These are phyloP conservation scores for Tachypleus tridentatus DNA, from an alignment of 1,140 invertebrate genomes.

Conservation along the genomic window DNA sequence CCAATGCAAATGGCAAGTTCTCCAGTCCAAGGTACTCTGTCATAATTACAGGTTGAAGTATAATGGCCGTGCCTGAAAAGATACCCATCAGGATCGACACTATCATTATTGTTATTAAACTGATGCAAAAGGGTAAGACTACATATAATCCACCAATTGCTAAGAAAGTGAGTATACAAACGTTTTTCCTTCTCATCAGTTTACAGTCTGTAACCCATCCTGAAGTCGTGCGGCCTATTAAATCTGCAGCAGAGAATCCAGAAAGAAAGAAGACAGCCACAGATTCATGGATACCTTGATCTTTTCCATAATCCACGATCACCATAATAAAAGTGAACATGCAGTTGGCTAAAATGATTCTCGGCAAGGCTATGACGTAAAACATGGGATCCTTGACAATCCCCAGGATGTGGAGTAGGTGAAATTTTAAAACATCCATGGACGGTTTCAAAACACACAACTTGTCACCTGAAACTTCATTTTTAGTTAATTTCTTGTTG, in stretches of 20 bases:
- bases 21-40: conserved; percentile 22
- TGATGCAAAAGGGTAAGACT: conserved; percentile 12
- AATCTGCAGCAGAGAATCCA: conserved; percentile 18
- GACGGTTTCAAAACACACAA: too few relatives aligned
- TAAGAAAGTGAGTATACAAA: conserved; percentile 17
- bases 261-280: conserved; percentile 19
- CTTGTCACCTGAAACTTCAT: too few relatives aligned
- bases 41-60: conserved; percentile 21
- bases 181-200: conserved; percentile 15
- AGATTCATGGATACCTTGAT: conserved; percentile 13
- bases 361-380: conserved; percentile 14
- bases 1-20: conserved; percentile 19
- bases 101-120: conserved; percentile 14
- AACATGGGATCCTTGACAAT: conserved; percentile 18
- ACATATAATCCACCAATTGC: conserved; percentile 12
- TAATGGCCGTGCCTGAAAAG: conserved; percentile 15
- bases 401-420: neutral
- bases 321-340: conserved; percentile 22
- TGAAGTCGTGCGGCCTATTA: conserved; percentile 19
- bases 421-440: too few relatives aligned
- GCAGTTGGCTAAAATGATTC: conserved; percentile 14
- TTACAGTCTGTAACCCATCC: conserved; percentile 21
- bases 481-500: too few relatives aligned
- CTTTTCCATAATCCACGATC: conserved; percentile 23
- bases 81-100: conserved; percentile 13